These are phyloP conservation scores for Bacillus rossius DNA, from an alignment of 1,140 invertebrate genomes.

Conservation along the genomic window DNA sequence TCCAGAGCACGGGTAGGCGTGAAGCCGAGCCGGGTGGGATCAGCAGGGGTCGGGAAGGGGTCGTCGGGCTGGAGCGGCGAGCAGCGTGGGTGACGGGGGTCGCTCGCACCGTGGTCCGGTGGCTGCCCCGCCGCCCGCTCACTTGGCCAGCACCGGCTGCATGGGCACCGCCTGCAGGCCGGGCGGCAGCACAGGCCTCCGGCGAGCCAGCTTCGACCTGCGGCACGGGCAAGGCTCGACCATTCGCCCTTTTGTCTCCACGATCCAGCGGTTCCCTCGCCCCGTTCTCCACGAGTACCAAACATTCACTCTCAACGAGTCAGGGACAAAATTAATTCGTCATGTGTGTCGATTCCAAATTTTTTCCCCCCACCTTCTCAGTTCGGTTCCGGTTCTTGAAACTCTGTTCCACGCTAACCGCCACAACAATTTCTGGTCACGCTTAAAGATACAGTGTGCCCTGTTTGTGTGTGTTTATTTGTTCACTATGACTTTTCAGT, in stretches of 20 bases:
- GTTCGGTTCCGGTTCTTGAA: not conserved
- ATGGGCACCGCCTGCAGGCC: not conserved
- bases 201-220: slow-evolving; percentile 16
- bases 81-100: not conserved
- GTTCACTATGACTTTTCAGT: no score
- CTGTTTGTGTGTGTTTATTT: no score
- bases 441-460: no score
- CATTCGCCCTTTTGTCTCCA: no score
- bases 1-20: no score
- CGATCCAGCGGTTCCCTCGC: not conserved
- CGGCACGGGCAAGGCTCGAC: no score
- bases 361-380: not conserved
- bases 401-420: no score
- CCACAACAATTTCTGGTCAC: no score
- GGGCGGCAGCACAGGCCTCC: slow-evolving; percentile 1
- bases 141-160: slow-evolving; percentile 3
- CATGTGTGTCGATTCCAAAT: not conserved
- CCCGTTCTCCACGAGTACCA: not conserved
- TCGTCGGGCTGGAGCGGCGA: not conserved
- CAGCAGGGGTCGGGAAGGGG: no score
- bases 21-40: no score
- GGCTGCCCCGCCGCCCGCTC: not conserved
- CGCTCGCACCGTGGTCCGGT: not conserved
- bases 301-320: not conserved
- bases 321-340: not conserved